A percentile compares a stretch with the other conserved stretches of the same genome.
Evolutionary conservation across 2,888 invertebrate genomes (phyloP).

Genomic region (Coremacera marginata): DNA sequence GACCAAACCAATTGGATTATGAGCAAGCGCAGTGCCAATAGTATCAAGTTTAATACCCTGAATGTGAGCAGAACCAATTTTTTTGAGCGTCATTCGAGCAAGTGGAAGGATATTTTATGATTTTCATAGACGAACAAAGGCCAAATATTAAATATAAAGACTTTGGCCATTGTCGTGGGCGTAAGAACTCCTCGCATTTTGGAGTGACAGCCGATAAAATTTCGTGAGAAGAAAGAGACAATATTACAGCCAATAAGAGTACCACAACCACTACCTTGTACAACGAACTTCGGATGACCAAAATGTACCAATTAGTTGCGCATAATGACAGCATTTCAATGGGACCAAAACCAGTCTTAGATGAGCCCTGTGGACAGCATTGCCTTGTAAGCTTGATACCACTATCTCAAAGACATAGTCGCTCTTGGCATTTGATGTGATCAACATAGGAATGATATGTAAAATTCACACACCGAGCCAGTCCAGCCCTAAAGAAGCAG

Average conservation of each 20-base stretch:
- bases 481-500: constrained; percentile 89
- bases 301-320: constrained; percentile 79
- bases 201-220: constrained; percentile 73
- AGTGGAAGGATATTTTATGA: constrained; percentile 70
- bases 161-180: constrained; percentile 60
- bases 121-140: constrained; percentile 72
- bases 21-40: constrained; percentile 72
- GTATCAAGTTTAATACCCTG: constrained; percentile 93
- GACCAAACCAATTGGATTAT: constrained; percentile 83
- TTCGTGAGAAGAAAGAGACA: constrained; percentile 75
- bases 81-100: constrained; percentile 68
- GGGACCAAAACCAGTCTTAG: constrained; percentile 62
- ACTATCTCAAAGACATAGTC: constrained; percentile 79
- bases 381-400: constrained; percentile 76
- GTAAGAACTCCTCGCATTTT: constrained; percentile 74
- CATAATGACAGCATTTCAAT: constrained; percentile 73
- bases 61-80: constrained; percentile 78
- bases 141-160: too few relatives aligned
- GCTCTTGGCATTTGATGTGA: constrained; percentile 69
- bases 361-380: constrained; percentile 52
- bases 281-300: constrained; percentile 75
- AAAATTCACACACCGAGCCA: constrained; percentile 84
- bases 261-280: constrained; percentile 90
- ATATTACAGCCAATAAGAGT: constrained; percentile 74
- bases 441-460: constrained; percentile 78